Percentiles rank a stretch among this genome's conserved stretches.
These are phyloP conservation scores for Vesta saturnalis DNA, from an alignment of 2,888 invertebrate species.

Conservation along the genomic window DNA sequence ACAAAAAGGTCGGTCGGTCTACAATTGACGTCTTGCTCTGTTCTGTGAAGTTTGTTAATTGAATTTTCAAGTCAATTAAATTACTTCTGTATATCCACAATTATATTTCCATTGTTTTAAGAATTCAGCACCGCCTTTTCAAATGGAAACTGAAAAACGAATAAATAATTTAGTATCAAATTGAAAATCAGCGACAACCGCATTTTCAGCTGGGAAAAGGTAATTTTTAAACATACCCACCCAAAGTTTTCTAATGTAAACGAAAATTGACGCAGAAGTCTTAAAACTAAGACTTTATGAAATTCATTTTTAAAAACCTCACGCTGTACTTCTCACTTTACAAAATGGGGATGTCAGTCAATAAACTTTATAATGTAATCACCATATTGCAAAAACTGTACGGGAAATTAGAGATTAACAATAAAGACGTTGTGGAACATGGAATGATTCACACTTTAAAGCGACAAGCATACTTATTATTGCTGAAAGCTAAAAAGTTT, in stretches of 20 bases:
- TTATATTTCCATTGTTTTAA: slow-evolving; percentile 39
- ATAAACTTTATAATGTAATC: no score
- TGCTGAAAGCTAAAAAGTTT: no score
- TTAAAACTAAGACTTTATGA: not conserved
- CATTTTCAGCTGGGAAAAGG: not conserved
- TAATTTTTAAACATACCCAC: slow-evolving; percentile 2
- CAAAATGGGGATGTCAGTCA: slow-evolving; percentile 4
- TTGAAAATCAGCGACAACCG: not conserved
- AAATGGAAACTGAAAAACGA: slow-evolving; percentile 17
- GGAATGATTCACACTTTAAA: no score
- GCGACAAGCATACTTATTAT: no score
- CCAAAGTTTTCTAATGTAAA: not conserved
- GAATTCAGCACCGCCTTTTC: slow-evolving; percentile 25
- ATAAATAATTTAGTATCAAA: slow-evolving; percentile 28
- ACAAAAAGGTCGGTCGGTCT: slow-evolving; percentile 30
- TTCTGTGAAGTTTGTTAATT: slow-evolving; percentile 37
- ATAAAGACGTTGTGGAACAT: no score
- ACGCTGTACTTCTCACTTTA: not conserved
- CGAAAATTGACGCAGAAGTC: slow-evolving; percentile 6
- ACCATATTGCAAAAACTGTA: no score
- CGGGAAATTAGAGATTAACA: no score
- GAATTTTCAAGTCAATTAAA: slow-evolving; percentile 38
- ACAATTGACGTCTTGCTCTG: slow-evolving; percentile 28
- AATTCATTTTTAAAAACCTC: not conserved
- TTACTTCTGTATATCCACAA: slow-evolving; percentile 35